Base-by-base conservation (phyloP, 2,113 vertebrate genomes). In the Grantiella picta region DNA sequence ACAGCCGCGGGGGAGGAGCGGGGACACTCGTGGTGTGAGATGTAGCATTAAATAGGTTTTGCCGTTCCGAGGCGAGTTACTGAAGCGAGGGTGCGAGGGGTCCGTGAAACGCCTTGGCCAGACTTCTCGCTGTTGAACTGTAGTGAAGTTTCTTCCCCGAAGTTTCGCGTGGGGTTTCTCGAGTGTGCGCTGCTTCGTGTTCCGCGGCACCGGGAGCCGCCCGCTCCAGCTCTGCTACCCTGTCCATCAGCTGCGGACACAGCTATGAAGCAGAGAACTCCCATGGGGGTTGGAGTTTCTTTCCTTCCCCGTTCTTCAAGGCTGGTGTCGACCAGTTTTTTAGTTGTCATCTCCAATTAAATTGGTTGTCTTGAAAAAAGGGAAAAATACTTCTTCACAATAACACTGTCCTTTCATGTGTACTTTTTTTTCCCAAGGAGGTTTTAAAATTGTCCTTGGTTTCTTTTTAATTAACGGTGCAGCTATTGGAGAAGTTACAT, bases 11-110 rank as follows among this genome's bases (percentile, higher is more conserved):
- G 57, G 31, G n/a, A 7, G 22, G 28, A 40, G 38, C 36, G 8
- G 44, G 29, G 33, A 17, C 52, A 16, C 12, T 9, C 12, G 0
- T 0, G 11, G 8, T 16, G 33, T 28, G 47, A 4, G 19, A 2
- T 18, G 22, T 19, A 4, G 31, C 60, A 8, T 27, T n/a, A 1
- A 19, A 13, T 3, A 7, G 44, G 22, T 8, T 54, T 40, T 71
- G 22, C 28, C 33, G 2, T 42, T 1, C 21, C 10, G 2, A 38
- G 47, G 36, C 31, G 33, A 16, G 61, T 14, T 12, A 4, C 28
- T 15, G 84, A 6, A 22, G 16, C 5, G 53, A 7, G 22, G 31
- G 35, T 36, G 47, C 35, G 2, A 42, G 44, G 25, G 24, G 1
- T n/a, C 36, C 56, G 25, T 53, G 7, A 33, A 24, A 6, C 8